Evolutionary conservation across 92 coral and sea anemone species (phyloP), one percentile per base, ranked within the genome.

Genomic region (Chrysogorgia sp.): DNA sequence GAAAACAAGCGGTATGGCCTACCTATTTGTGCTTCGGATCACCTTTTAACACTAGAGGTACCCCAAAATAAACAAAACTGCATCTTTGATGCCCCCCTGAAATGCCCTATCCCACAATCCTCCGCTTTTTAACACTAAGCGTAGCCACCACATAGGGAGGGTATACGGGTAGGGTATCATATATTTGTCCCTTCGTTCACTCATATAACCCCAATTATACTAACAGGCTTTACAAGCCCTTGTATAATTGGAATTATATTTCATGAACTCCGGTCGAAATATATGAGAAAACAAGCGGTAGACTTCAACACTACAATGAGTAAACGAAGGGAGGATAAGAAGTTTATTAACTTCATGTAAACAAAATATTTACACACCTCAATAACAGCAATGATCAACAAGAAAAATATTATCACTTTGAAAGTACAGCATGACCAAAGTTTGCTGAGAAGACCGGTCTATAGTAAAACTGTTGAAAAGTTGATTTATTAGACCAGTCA

Each of bases 161-260:
- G 50, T 29, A 34, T 25, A 35, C 35, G 74, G 48, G 52, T 23
- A 37, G 82, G 69, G 58, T 34, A 58, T 30, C 84, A 65, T 52
- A 66, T 43, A 79, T 79, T 64, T 79, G 50, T 64, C 75, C 34
- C 83, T 81, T 81, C 61, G 69, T 81, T 55, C 75, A 67, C 65
- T 81, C 74, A 71, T 82, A 68, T 82, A 63, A 83, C 77, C 67
- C 68, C 53, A 83, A 74, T 60, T 83, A 83, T 75, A 49, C 58
- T 15, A 21, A 8, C 83, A 66, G 83, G 75, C 75, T 63, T 41
- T 67, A 65, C 67, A 55, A 69, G 81, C 86, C 86, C 86, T 81
- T 28, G 86, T 61, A 63, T 57, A 82, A 82, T 72, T 82, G 63
- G 43, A 29, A 75, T 75, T 83, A 83, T 83, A 83, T 83, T 83